Conservation (phyloP, 1,140 invertebrate species). For the Aricia agestis region DNA sequence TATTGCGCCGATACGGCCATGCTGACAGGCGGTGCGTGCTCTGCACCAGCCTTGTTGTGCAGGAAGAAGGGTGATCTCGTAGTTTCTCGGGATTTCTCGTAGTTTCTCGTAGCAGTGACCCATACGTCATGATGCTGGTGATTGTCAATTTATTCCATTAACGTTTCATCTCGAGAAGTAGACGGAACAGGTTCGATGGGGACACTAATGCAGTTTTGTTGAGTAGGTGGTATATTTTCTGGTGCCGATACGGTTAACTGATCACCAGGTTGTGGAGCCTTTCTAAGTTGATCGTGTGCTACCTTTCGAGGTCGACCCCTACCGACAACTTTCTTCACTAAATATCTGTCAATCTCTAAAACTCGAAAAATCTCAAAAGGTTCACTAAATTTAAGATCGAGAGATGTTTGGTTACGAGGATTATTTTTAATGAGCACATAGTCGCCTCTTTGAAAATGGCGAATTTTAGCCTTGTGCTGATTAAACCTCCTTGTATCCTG, state of each 20-base stretch:
- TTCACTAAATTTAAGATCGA: slow-evolving; percentile 38
- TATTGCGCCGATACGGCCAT: no score
- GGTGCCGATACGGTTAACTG: slow-evolving; percentile 34
- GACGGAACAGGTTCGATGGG: neutral
- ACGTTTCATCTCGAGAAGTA: neutral
- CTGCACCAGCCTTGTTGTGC: no score
- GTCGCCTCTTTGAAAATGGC: slow-evolving; percentile 35
- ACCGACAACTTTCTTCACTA: slow-evolving; percentile 31
- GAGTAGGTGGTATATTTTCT: no score
- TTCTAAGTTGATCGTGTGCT: slow-evolving; percentile 36
- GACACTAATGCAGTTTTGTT: neutral
- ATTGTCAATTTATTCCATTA: no score
- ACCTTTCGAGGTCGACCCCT: slow-evolving; percentile 35
- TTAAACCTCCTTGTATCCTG: slow-evolving; percentile 33
- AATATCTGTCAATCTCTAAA: slow-evolving; percentile 40
- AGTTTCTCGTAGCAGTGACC: neutral
- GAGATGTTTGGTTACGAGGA: slow-evolving; percentile 37
- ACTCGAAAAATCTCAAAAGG: slow-evolving; percentile 33
- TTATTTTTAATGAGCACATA: slow-evolving; percentile 41
- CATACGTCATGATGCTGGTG: neutral
- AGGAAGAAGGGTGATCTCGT: no score
- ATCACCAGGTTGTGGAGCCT: slow-evolving; percentile 32
- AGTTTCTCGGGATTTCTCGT: neutral
- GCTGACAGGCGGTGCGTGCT: no score
- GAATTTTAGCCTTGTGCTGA: slow-evolving; percentile 29